Conservation (phyloP, 1,140 invertebrate species). For the Zophobas atratus region DNA sequence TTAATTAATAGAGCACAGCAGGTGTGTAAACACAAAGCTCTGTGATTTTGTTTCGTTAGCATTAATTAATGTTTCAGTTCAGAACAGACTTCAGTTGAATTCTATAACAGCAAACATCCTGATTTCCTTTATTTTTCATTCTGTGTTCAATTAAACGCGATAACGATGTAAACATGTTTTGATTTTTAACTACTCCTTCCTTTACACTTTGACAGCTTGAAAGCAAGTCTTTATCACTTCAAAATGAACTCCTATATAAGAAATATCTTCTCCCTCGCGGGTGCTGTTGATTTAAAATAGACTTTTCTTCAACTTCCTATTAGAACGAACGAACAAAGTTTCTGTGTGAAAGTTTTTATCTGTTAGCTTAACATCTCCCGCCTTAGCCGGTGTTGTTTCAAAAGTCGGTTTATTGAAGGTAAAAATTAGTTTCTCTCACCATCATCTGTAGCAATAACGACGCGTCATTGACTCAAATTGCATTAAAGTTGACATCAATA, state of each 20-base stretch:
- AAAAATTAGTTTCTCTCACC: constrained; percentile 25
- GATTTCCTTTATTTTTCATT: not conserved
- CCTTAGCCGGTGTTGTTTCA: not conserved
- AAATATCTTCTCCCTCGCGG: constrained; percentile 18
- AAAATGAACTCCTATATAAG: constrained; percentile 19
- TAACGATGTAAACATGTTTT: constrained; percentile 17
- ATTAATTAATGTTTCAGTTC: not conserved
- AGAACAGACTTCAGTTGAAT: not conserved
- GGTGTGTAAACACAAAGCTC: constrained; percentile 5
- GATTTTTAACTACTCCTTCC: not conserved
- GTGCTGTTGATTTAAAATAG: constrained; percentile 32
- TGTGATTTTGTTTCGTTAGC: not conserved
- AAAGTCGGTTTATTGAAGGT: constrained; percentile 17
- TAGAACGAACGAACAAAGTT: constrained; percentile 35
- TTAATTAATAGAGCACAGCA: not conserved
- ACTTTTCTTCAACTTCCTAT: constrained; percentile 36
- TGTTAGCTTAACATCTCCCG: constrained; percentile 8
- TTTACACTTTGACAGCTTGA: constrained; percentile 14
- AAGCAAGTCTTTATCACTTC: constrained; percentile 27
- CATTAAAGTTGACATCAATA: constrained; percentile 18
- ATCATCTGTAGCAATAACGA: constrained; percentile 17
- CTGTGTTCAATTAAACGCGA: no score
- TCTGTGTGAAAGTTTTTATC: constrained; percentile 45
- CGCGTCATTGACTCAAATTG: not conserved
- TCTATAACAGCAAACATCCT: not conserved